These are phyloP conservation scores for Mongoloraphidia duomilia DNA, from an alignment of 2,888 invertebrate genomes.

Conservation along the genomic window DNA sequence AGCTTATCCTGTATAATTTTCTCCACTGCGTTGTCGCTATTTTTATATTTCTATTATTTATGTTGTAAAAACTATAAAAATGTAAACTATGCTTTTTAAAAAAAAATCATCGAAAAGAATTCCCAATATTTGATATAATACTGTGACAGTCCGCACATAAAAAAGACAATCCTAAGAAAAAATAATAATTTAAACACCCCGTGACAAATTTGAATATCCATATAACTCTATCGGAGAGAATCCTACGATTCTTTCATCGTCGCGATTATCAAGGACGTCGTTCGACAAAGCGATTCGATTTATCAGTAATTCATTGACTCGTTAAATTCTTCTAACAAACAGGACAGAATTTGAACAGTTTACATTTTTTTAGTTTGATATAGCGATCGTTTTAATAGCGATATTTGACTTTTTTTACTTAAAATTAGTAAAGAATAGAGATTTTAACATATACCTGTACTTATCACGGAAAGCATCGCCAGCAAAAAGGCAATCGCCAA, in stretches of 20 bases:
- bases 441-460: slow-evolving; percentile 22
- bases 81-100: slow-evolving; percentile 1
- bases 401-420: background rate
- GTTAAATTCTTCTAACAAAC: background rate
- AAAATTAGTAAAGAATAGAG: background rate
- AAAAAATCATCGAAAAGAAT: background rate
- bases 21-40: slow-evolving; percentile 22
- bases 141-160: background rate
- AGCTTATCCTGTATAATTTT: slow-evolving; percentile 40
- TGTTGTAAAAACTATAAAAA: background rate
- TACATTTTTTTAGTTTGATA: background rate
- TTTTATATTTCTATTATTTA: slow-evolving; percentile 28
- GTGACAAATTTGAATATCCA: no score
- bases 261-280: no score
- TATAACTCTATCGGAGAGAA: no score
- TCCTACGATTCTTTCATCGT: no score
- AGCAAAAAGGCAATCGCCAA: no score
- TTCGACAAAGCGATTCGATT: no score
- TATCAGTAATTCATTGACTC: background rate
- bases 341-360: background rate
- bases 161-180: background rate
- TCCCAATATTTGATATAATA: background rate
- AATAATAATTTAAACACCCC: no score
- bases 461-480: slow-evolving; percentile 21
- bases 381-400: background rate